Evolutionary conservation across 1,140 invertebrate genomes (phyloP).

Genomic region (Mycetomoellerius zeteki): DNA sequence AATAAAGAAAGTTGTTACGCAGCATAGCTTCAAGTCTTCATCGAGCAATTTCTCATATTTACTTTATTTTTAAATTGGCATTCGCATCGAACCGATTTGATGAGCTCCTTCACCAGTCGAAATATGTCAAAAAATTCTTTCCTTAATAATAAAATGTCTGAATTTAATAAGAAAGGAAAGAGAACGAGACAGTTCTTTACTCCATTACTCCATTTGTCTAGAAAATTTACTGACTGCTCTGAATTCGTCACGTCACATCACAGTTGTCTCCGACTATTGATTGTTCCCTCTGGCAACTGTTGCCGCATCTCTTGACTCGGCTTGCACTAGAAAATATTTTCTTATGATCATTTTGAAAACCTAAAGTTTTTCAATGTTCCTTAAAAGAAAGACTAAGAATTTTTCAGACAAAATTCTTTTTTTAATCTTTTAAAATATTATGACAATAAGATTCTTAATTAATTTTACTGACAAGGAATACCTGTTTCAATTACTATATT

Average conservation of each 20-base stretch:
- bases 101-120: not conserved
- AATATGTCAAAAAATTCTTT: slow-evolving; percentile 4
- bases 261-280: slow-evolving; percentile 49
- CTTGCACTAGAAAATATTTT: slow-evolving; percentile 6
- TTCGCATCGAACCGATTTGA: not conserved
- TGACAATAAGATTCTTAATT: not conserved
- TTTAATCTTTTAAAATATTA: not conserved
- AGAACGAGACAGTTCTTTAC: not conserved
- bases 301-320: slow-evolving; percentile 22
- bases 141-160: slow-evolving; percentile 18
- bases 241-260: slow-evolving; percentile 46
- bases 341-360: not conserved
- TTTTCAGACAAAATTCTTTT: not conserved
- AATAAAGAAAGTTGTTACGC: slow-evolving; percentile 2
- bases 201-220: slow-evolving; percentile 35
- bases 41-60: slow-evolving; percentile 3
- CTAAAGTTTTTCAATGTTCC: not conserved
- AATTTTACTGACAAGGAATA: not conserved
- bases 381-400: not conserved
- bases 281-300: slow-evolving; percentile 50
- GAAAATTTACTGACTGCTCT: slow-evolving; percentile 49
- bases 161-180: not conserved
- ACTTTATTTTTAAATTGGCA: not conserved
- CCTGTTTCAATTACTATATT: not conserved
- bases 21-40: not conserved